phyloP scores from a whole-genome alignment of 2,797 vertebrate genomes.

The Enteromius trimaculatus region DNA sequence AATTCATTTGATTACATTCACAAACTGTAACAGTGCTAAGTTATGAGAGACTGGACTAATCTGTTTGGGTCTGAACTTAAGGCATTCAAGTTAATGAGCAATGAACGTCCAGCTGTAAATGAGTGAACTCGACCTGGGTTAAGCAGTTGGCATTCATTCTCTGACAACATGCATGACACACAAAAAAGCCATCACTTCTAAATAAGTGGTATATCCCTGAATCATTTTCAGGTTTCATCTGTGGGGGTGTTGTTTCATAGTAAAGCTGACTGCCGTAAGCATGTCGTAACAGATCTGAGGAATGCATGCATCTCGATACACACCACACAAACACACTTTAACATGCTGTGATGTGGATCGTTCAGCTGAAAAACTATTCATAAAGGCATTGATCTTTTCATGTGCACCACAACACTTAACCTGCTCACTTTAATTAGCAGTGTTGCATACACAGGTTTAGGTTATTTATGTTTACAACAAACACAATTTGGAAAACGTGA shows the following conservation, averaged over 20 bases:
- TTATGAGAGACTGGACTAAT: not conserved
- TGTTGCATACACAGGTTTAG: not conserved
- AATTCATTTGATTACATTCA: not conserved
- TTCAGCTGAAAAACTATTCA: not conserved
- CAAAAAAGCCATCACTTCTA: not conserved
- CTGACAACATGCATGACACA: not conserved
- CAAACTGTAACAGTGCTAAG: not conserved
- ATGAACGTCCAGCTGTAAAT: not conserved
- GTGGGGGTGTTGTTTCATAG: conserved; percentile 6
- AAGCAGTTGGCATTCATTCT: not conserved
- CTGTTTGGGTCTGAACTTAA: not conserved
- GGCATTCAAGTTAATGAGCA: conserved; percentile 7
- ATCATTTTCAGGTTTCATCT: not conserved
- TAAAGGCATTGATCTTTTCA: not conserved
- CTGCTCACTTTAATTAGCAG: not conserved
- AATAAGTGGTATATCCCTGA: not conserved
- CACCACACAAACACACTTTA: not conserved
- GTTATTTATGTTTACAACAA: not conserved
- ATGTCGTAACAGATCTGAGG: conserved; percentile 42
- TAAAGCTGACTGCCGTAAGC: not conserved
- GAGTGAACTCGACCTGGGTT: not conserved
- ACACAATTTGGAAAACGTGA: not conserved
- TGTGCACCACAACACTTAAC: not conserved
- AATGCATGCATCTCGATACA: not conserved
- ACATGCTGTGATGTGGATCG: not conserved